Conservation (phyloP, 2,797 vertebrate genomes). For the Sebastes matsubarae region DNA sequence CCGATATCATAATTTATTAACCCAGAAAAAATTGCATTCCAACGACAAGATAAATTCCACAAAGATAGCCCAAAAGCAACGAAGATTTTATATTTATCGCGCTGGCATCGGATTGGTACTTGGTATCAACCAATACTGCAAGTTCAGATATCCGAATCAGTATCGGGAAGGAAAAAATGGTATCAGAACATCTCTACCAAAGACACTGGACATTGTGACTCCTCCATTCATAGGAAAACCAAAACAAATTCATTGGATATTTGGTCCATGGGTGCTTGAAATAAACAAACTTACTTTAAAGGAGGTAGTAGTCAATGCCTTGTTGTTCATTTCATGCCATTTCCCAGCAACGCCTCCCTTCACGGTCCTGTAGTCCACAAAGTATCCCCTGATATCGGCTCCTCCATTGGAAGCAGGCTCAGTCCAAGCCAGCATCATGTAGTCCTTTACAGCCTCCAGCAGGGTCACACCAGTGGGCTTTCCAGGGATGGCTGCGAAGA, state of each 20-base stretch:
- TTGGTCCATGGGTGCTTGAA: neutral
- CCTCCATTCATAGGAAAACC: neutral
- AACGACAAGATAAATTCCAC: too few relatives aligned
- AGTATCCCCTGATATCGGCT: slow-evolving; percentile 92
- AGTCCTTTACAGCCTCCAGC: slow-evolving; percentile 90
- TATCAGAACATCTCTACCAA: neutral
- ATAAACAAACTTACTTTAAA: slow-evolving; percentile 86
- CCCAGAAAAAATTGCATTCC: too few relatives aligned
- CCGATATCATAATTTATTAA: too few relatives aligned
- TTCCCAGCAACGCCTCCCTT: slow-evolving; percentile 83
- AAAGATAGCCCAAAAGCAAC: too few relatives aligned
- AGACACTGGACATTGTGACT: neutral
- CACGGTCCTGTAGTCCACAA: slow-evolving; percentile 92
- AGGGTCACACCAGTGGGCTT: slow-evolving; percentile 85
- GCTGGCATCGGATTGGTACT: too few relatives aligned
- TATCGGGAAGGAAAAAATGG: too few relatives aligned
- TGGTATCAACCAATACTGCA: too few relatives aligned
- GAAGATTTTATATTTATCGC: too few relatives aligned
- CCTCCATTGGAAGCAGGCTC: slow-evolving; percentile 87
- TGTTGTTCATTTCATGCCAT: slow-evolving; percentile 93
- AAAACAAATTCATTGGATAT: neutral
- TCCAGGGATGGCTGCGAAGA: slow-evolving; percentile 84
- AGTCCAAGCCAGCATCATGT: slow-evolving; percentile 92
- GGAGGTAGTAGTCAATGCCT: slow-evolving; percentile 87
- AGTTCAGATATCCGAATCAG: too few relatives aligned